Base-by-base conservation (phyloP, 2,888 invertebrate genomes). In the Anarsia innoxiella region DNA sequence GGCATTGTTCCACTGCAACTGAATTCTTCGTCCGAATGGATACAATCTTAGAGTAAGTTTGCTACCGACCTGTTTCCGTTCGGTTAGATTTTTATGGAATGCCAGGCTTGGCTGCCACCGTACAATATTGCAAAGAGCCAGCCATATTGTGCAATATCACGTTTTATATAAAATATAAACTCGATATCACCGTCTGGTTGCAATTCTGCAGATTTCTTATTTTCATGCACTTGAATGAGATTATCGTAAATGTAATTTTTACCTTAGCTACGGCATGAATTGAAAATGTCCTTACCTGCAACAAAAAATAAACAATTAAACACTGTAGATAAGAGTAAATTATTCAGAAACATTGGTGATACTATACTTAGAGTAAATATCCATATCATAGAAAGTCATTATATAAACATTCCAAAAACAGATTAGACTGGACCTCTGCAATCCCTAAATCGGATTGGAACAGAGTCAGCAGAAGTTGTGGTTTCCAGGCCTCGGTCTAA, bases 61-160 rank as follows among this genome's bases (percentile, higher is more conserved):
- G 3, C 19, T 19, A 19, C 19, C 19, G 19, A n/a, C 6, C 19
- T 19, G 19, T 19, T 19, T 6, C 3, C 19, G 6, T 19, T 19
- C 19, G 6, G 23, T 19, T 13, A 2, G 36, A 36, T 36, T 43
- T 40, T 38, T 33, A 43, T 36, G 32, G 40, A 40, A 43, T 40
- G 31, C 35, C 32, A 23, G 28, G 37, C 39, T 42, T 36, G 23
- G 37, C 34, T 12, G 34, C n/a, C 29, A 9, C 37, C 25, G 38
- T 33, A 19, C 36, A 36, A 31, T 39, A 12, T 23, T 32, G 23
- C 32, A n/a, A 13, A 31, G 23, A 13, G 12, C 31, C 9, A 19
- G 32, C 12, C 32, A 23, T 12, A 23, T 32, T 23, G n/a, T n/a
- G 32, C 32, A 14, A 32, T 32, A 32, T 32, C 23, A 19, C 12